Base-by-base conservation (phyloP, 2,888 invertebrate genomes). In the Notodonta ziczac region DNA sequence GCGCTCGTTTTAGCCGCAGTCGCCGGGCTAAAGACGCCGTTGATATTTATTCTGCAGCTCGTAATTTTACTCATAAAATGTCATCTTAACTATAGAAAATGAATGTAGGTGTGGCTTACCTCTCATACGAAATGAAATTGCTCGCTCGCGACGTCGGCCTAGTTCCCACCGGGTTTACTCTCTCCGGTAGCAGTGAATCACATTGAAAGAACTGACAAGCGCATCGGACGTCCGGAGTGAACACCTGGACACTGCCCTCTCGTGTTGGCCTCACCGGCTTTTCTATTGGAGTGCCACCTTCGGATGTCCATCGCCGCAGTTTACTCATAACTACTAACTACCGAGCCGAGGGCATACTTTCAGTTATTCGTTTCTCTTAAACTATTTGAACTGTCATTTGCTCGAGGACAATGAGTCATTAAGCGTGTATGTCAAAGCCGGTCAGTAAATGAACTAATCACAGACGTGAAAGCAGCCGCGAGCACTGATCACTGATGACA, bases 181-280 rank as follows among this genome's bases (percentile, higher is more conserved):
- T 94, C 86, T 97, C 97, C 66, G 97, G 97, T 77, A 97, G 92
- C 76, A 97, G 89, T 65, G 96, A 96, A 87, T 97, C 96, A 86
- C 96, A 95, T 93, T 97, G 96, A 90, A 96, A 97, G 91, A 96
- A 97, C 92, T 97, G 97, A 92, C 97, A 97, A 73, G 94, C 97
- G 89, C 97, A 97, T 76, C 97, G 96, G 67, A 97, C 97, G 86
- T 97, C 97, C 81, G 97, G 94, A 65, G 97, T 95, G 76, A 94
- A 95, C 75, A 96, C 95, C 77, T 96, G 95, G 71, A 96, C 95
- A 84, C 96, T 95, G 83, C 96, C 95, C 84, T 95, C 95, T 80
- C 96, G 94, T 66, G 97, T 96, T 61, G 96, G 96, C 83, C 95
- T 94, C 79, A 96, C 94, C 68, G 94, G 94, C 81, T 94, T 95